These are phyloP conservation scores for Carabus problematicus DNA, from an alignment of 2,888 invertebrate species.

Conservation along the genomic window DNA sequence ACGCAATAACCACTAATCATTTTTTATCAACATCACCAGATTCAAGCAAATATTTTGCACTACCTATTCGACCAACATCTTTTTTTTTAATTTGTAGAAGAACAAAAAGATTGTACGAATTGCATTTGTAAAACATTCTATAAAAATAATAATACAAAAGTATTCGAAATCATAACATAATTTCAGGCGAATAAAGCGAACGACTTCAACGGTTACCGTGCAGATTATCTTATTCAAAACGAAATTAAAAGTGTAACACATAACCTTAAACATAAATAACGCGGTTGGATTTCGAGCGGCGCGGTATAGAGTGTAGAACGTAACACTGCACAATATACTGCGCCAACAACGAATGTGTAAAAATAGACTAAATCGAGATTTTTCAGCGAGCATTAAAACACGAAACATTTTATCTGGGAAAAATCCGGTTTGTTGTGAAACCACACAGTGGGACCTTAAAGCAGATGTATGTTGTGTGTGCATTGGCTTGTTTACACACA, in stretches of 20 bases:
- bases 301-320: not conserved
- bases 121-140: too few relatives aligned
- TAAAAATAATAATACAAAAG: too few relatives aligned
- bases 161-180: too few relatives aligned
- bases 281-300: not conserved
- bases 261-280: not conserved
- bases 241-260: not conserved
- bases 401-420: not conserved
- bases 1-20: too few relatives aligned
- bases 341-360: not conserved
- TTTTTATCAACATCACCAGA: too few relatives aligned
- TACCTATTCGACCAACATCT: too few relatives aligned
- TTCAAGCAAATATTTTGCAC: too few relatives aligned
- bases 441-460: constrained; percentile 12
- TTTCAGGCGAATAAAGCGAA: too few relatives aligned
- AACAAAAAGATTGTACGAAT: too few relatives aligned
- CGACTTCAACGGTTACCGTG: too few relatives aligned
- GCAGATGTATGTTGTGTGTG: constrained; percentile 12
- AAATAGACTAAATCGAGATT: constrained; percentile 2
- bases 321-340: not conserved
- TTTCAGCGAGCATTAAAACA: not conserved
- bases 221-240: not conserved
- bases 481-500: not conserved
- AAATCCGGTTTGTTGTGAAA: constrained; percentile 4
- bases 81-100: too few relatives aligned